Conservation (phyloP, 2,888 invertebrate genomes). For the Dynastes grantii region DNA sequence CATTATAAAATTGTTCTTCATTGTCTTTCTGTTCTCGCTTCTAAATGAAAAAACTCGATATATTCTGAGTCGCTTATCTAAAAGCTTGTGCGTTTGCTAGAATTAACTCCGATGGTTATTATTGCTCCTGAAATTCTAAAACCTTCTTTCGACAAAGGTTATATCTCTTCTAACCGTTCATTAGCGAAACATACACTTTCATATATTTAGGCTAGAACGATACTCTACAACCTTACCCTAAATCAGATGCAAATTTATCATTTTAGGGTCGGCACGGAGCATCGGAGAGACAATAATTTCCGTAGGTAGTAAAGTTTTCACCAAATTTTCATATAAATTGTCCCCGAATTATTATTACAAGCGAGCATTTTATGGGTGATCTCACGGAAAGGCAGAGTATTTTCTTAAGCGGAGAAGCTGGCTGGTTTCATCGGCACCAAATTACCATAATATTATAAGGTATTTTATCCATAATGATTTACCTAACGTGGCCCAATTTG, state of each 20-base stretch:
- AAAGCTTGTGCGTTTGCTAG: too few species aligned
- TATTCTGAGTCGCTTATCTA: too few species aligned
- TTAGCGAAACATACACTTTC: too few species aligned
- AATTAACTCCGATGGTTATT: too few species aligned
- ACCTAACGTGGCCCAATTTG: background rate
- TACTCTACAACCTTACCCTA: too few species aligned
- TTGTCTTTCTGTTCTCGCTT: too few species aligned
- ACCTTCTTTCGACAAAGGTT: too few species aligned
- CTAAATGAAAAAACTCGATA: too few species aligned
- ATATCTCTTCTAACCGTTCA: too few species aligned
- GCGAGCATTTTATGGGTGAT: constrained; percentile 17
- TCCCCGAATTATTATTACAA: constrained; percentile 20
- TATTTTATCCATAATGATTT: constrained; percentile 14
- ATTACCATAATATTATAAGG: constrained; percentile 24
- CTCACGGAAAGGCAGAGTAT: background rate
- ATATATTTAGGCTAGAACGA: too few species aligned
- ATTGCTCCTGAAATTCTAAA: too few species aligned
- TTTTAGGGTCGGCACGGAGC: constrained; percentile 1
- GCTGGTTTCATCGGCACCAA: background rate
- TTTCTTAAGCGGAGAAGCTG: constrained; percentile 2
- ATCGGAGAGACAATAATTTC: constrained; percentile 20
- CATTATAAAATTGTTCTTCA: too few species aligned
- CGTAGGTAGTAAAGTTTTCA: constrained; percentile 23
- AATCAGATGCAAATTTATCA: constrained; percentile 25
- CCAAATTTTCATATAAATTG: constrained; percentile 42